These are phyloP conservation scores for Dicycla oo DNA, from an alignment of 2,888 invertebrate species.

Conservation along the genomic window DNA sequence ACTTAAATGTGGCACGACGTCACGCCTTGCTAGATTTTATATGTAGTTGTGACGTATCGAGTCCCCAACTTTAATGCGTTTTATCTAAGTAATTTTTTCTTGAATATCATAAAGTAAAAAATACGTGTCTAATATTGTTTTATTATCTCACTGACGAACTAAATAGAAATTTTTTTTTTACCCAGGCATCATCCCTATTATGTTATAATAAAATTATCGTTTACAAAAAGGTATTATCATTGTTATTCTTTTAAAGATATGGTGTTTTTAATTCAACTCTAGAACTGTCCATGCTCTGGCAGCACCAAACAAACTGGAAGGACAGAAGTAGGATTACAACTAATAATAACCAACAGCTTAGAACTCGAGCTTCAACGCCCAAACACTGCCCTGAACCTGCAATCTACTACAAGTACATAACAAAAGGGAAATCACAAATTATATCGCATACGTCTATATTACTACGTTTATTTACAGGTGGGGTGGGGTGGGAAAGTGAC, in stretches of 20 bases:
- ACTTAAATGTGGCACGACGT: too few relatives aligned
- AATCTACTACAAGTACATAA: conserved; percentile 50
- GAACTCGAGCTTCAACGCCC: conserved; percentile 27
- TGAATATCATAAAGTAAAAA: too few relatives aligned
- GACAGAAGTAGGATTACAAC: neutral
- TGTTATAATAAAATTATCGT: too few relatives aligned
- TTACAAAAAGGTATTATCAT: neutral
- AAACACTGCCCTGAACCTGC: conserved; percentile 60
- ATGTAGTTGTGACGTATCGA: too few relatives aligned
- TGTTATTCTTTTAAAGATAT: neutral
- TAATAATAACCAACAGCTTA: conserved; percentile 13
- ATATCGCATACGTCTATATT: conserved; percentile 77
- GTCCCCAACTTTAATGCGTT: too few relatives aligned
- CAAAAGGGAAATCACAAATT: conserved; percentile 74
- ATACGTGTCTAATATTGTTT: too few relatives aligned
- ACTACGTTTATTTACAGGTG: conserved; percentile 77
- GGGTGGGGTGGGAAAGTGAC: conserved; percentile 76
- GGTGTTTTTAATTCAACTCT: neutral
- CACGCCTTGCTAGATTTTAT: too few relatives aligned
- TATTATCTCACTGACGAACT: too few relatives aligned
- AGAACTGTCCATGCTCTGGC: too few relatives aligned
- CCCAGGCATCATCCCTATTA: too few relatives aligned
- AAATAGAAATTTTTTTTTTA: too few relatives aligned
- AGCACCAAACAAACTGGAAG: neutral
- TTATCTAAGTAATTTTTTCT: too few relatives aligned